Evolutionary conservation across 2,113 vertebrate species (phyloP).

Genomic region (Callaeas wilsoni): DNA sequence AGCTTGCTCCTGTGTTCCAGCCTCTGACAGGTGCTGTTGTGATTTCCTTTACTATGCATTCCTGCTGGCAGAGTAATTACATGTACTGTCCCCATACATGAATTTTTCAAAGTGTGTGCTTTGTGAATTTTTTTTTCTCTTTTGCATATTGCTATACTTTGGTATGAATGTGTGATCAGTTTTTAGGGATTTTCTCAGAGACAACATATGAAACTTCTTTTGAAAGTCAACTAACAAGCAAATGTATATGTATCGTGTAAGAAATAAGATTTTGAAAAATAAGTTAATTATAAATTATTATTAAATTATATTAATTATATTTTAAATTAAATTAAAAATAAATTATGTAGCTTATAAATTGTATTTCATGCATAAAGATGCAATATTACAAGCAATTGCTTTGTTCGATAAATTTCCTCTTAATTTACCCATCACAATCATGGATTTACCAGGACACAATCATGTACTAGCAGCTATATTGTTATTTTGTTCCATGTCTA

Average conservation of each 20-base stretch:
- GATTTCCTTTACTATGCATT: not conserved
- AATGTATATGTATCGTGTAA: not conserved
- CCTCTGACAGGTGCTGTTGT: not conserved
- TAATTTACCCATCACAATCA: not conserved
- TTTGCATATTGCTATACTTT: not conserved
- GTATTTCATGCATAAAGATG: not conserved
- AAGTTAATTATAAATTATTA: too few relatives aligned
- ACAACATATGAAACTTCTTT: not conserved
- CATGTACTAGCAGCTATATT: fast-evolving
- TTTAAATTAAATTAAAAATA: too few relatives aligned
- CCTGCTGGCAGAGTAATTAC: not conserved
- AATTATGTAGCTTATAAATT: not conserved
- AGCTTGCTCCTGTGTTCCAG: not conserved
- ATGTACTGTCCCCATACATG: not conserved
- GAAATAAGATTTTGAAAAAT: not conserved
- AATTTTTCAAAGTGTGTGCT: not conserved
- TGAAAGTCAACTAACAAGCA: not conserved
- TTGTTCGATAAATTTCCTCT: not conserved
- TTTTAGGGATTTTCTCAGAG: not conserved
- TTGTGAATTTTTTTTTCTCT: not conserved
- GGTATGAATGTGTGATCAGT: not conserved
- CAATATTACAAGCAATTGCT: not conserved
- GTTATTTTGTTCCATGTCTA: not conserved
- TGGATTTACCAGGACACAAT: not conserved
- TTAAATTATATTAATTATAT: too few relatives aligned